Conservation (phyloP, 1,140 invertebrate species). For the Drosophila ohnishii region DNA sequence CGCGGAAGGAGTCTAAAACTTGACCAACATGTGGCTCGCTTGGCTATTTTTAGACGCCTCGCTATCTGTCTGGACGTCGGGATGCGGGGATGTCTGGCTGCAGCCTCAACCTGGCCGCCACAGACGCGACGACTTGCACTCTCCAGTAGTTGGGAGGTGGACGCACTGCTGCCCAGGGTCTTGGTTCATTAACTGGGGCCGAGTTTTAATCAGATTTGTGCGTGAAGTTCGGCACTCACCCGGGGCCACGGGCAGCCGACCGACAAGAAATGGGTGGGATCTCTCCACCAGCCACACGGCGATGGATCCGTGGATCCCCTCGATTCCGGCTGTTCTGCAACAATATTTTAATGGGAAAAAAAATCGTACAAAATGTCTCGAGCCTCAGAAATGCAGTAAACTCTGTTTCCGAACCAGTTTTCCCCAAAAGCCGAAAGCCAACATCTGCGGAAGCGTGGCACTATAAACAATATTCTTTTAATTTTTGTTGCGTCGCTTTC, state of each 20-base stretch:
- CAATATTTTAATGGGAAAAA: conserved; percentile 44
- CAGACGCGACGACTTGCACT: conserved; percentile 10
- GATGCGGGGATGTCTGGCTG: conserved; percentile 16
- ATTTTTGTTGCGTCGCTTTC: conserved; percentile 51
- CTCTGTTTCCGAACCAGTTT: conserved; percentile 66
- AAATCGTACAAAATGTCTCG: conserved; percentile 28
- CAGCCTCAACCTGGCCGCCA: conserved; percentile 20
- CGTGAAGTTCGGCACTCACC: conserved; percentile 58
- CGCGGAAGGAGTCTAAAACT: conserved; percentile 44
- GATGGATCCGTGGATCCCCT: background rate
- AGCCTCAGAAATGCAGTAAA: conserved; percentile 2
- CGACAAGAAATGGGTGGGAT: conserved; percentile 65
- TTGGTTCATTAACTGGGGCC: conserved; percentile 66
- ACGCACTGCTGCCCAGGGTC: conserved; percentile 32
- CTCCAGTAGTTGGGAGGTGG: conserved; percentile 4
- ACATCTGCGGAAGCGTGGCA: conserved; percentile 71
- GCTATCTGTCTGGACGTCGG: conserved; percentile 44
- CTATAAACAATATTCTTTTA: conserved; percentile 69
- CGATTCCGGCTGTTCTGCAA: conserved; percentile 8
- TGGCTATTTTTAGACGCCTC: conserved; percentile 67
- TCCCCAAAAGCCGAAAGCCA: conserved; percentile 10
- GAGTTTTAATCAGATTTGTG: conserved; percentile 75
- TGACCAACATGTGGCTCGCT: conserved; percentile 70
- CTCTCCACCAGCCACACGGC: background rate
- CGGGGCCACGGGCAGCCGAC: conserved; percentile 16